Evolutionary conservation across 2,888 invertebrate genomes (phyloP).

Genomic region (Acanthacorydalis orientalis): DNA sequence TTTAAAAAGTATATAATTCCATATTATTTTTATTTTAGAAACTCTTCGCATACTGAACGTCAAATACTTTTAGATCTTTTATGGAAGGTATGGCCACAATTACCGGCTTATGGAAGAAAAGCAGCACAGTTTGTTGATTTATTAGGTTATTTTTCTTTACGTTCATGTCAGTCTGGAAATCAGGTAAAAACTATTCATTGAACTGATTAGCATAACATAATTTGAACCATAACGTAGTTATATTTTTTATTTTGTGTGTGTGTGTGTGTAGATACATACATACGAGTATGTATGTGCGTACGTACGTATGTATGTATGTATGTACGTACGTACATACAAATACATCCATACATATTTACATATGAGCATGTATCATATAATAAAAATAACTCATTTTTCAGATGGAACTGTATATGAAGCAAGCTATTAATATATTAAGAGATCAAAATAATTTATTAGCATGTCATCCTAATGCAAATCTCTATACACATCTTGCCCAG

Average conservation of each 20-base stretch:
- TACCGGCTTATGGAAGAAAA: conserved; percentile 82
- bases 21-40: conserved; percentile 28
- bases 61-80: conserved; percentile 63
- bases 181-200: conserved; percentile 25
- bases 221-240: too few species aligned
- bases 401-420: conserved; percentile 61
- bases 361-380: not conserved
- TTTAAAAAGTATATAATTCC: not conserved
- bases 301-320: too few species aligned
- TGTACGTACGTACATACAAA: too few species aligned
- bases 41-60: conserved; percentile 61
- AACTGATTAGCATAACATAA: too few species aligned
- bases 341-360: too few species aligned
- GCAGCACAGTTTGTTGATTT: conserved; percentile 95
- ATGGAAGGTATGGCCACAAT: conserved; percentile 82
- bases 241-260: too few species aligned
- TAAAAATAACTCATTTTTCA: conserved; percentile 20
- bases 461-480: conserved; percentile 84
- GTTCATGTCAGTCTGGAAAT: conserved; percentile 52
- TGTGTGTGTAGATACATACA: too few species aligned
- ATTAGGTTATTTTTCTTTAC: conserved; percentile 84
- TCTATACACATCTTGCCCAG: conserved; percentile 84
- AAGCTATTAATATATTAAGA: conserved; percentile 68
- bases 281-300: too few species aligned
- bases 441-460: conserved; percentile 80